phyloP scores from a whole-genome alignment of 2,888 invertebrate genomes.

The Drosophila robusta region DNA sequence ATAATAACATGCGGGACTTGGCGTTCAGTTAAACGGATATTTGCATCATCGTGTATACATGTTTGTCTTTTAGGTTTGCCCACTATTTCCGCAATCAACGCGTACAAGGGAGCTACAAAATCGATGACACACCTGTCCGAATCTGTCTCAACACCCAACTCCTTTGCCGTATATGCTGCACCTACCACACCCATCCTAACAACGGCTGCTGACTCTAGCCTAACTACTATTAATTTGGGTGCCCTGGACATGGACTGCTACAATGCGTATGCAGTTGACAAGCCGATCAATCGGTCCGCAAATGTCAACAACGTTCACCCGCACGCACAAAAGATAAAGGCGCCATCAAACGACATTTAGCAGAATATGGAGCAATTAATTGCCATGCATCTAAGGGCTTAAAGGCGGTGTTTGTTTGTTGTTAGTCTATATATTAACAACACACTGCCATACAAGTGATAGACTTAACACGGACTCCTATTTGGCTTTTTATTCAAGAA shows the following conservation, averaged over 20 bases:
- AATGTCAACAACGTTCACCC: slow-evolving; percentile 17
- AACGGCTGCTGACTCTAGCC: slow-evolving; percentile 1
- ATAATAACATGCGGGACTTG: slow-evolving; percentile 2
- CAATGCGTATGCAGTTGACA: slow-evolving; percentile 35
- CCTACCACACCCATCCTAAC: slow-evolving; percentile 44
- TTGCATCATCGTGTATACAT: not conserved
- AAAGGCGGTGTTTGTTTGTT: slow-evolving; percentile 37
- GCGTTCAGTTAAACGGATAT: not conserved
- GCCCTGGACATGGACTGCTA: slow-evolving; percentile 30
- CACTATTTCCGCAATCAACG: slow-evolving; percentile 19
- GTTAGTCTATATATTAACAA: slow-evolving; percentile 52
- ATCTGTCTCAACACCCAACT: slow-evolving; percentile 25
- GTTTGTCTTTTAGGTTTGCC: slow-evolving; percentile 34
- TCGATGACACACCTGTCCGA: slow-evolving; percentile 46
- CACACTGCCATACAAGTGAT: slow-evolving; percentile 69
- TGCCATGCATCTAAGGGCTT: slow-evolving; percentile 31
- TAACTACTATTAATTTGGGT: slow-evolving; percentile 9
- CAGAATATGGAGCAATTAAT: slow-evolving; percentile 39
- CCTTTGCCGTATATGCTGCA: slow-evolving; percentile 32
- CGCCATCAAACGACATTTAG: slow-evolving; percentile 57
- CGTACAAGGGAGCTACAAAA: slow-evolving; percentile 35
- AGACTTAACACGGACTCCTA: slow-evolving; percentile 37
- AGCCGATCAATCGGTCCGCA: slow-evolving; percentile 15
- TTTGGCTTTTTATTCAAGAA: not conserved
- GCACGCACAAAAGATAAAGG: slow-evolving; percentile 38